phyloP scores from a whole-genome alignment of 2,797 vertebrate species.

The Cephalopachus bancanus region DNA sequence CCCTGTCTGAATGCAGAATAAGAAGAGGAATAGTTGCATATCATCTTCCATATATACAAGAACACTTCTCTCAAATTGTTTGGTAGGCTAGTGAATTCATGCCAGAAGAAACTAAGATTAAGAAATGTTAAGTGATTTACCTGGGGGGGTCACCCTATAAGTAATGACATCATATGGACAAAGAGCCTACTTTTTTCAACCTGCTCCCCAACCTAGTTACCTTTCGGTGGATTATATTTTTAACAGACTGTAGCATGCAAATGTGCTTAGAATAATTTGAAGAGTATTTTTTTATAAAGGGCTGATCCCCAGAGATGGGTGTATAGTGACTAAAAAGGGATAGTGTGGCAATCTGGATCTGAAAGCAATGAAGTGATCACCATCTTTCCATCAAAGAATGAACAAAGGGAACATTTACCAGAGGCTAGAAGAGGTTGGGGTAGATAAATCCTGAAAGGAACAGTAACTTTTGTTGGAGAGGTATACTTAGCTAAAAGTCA shows the following conservation, averaged over 20 bases:
- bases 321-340: background rate
- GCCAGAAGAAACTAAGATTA: background rate
- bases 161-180: background rate
- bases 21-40: background rate
- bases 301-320: background rate
- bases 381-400: background rate
- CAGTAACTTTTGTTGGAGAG: too few species aligned
- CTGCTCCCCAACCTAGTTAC: fast-evolving
- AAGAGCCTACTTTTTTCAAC: background rate
- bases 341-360: background rate
- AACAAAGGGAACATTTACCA: background rate
- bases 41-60: background rate
- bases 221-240: background rate
- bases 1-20: background rate
- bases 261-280: background rate
- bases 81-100: background rate
- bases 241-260: background rate
- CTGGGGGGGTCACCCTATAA: background rate
- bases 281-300: background rate
- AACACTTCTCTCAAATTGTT: background rate
- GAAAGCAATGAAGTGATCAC: background rate
- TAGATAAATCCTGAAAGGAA: background rate
- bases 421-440: background rate
- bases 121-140: background rate
- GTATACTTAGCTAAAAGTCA: background rate